Conservation (phyloP, 2,888 invertebrate genomes). For the Agonopterix alstromeriana region DNA sequence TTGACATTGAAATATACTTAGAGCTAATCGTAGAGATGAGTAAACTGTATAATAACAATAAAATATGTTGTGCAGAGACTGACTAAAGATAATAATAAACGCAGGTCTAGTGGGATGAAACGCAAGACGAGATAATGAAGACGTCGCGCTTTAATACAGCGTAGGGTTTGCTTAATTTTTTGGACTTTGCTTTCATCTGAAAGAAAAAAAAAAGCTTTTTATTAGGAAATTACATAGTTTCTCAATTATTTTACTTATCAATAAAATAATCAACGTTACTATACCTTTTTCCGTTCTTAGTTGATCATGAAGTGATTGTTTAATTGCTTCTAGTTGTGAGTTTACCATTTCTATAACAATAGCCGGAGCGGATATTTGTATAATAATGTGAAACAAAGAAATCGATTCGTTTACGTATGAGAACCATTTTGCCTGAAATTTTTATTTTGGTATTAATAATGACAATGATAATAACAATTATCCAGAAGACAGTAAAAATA, state of each 20-base stretch:
- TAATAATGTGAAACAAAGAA: background rate
- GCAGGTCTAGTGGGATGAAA: background rate
- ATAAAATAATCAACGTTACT: too few relatives aligned
- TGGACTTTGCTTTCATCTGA: background rate
- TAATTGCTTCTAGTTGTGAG: background rate
- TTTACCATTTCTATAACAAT: background rate
- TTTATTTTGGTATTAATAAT: too few relatives aligned
- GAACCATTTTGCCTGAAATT: background rate
- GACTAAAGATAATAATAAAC: background rate
- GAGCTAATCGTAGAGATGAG: background rate
- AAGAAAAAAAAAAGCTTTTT: background rate
- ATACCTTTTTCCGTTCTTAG: background rate
- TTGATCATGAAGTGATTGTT: background rate
- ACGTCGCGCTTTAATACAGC: background rate
- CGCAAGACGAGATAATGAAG: background rate
- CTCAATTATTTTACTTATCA: too few relatives aligned
- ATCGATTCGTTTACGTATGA: background rate
- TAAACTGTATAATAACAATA: conserved; percentile 3
- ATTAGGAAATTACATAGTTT: too few relatives aligned
- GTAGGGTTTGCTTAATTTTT: background rate
- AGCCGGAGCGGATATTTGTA: background rate
- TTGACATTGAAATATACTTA: too few relatives aligned
- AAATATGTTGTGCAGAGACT: conserved; percentile 1
- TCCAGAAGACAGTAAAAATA: too few relatives aligned
- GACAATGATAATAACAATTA: too few relatives aligned